A percentile compares a stretch with the other conserved stretches of the same genome.
These are phyloP conservation scores for Crambe crambe DNA, from an alignment of 37 sponge, comb jelly and placozoan species.

Conservation along the genomic window DNA sequence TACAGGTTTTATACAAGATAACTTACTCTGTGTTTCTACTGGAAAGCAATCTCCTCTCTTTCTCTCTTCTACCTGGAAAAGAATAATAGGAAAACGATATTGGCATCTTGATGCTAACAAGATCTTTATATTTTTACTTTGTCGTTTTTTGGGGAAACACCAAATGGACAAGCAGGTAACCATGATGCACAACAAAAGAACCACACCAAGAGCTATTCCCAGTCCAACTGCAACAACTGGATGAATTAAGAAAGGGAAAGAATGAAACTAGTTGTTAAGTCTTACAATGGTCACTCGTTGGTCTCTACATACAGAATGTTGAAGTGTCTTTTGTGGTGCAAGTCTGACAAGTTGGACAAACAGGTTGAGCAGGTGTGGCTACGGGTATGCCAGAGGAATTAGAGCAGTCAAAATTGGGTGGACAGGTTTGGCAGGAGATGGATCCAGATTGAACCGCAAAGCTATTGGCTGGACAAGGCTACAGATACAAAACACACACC, in stretches of 20 bases:
- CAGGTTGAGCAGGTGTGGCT: no score
- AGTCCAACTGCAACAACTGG: not conserved
- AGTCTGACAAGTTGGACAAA: no score
- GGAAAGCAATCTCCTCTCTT: not conserved
- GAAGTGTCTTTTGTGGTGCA: not conserved
- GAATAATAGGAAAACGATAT: no score
- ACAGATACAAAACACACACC: not conserved
- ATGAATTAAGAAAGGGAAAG: not conserved
- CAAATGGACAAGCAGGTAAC: not conserved
- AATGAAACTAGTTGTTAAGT: no score
- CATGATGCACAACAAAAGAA: not conserved
- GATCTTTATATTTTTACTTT: not conserved
- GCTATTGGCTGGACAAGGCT: slow-evolving; percentile 22
- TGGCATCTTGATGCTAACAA: not conserved
- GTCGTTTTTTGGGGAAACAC: not conserved
- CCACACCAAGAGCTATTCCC: not conserved
- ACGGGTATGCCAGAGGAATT: slow-evolving; percentile 27
- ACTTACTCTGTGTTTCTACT: not conserved
- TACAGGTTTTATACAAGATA: not conserved
- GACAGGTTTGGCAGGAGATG: slow-evolving; percentile 30
- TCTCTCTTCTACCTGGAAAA: no score
- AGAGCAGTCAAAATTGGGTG: slow-evolving; percentile 29
- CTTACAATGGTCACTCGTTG: not conserved
- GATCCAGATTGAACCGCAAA: slow-evolving; percentile 27
- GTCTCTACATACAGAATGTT: not conserved